These are phyloP conservation scores for Cataglyphis cursor DNA, from an alignment of 2,888 invertebrate genomes.

Conservation along the genomic window DNA sequence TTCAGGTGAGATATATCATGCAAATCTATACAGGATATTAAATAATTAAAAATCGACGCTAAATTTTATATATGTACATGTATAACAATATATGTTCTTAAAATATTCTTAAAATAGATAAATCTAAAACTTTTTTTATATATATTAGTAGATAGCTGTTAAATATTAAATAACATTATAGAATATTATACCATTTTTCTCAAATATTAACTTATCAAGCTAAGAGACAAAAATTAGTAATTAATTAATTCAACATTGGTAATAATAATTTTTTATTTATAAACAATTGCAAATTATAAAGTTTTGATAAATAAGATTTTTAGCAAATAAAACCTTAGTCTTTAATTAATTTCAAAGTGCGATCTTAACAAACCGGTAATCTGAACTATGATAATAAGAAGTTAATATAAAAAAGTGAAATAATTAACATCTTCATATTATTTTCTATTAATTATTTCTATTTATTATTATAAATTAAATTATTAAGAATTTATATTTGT, in stretches of 20 bases:
- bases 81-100: not conserved
- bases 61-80: not conserved
- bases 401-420: not conserved
- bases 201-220: not conserved
- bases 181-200: not conserved
- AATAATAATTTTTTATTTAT: constrained; percentile 27
- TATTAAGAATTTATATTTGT: constrained; percentile 3
- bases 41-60: not conserved
- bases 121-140: not conserved
- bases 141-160: not conserved
- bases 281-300: not conserved
- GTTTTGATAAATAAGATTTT: not conserved
- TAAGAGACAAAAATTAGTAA: not conserved
- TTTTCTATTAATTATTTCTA: not conserved
- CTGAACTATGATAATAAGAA: not conserved
- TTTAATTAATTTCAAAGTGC: not conserved
- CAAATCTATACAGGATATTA: not conserved
- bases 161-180: not conserved
- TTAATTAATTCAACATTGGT: not conserved
- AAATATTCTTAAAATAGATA: not conserved
- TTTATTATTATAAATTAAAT: not conserved
- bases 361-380: not conserved
- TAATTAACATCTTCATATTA: not conserved
- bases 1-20: not conserved
- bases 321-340: not conserved